These are phyloP conservation scores for Camponotus floridanus DNA, from an alignment of 1,140 invertebrate species.

Conservation along the genomic window DNA sequence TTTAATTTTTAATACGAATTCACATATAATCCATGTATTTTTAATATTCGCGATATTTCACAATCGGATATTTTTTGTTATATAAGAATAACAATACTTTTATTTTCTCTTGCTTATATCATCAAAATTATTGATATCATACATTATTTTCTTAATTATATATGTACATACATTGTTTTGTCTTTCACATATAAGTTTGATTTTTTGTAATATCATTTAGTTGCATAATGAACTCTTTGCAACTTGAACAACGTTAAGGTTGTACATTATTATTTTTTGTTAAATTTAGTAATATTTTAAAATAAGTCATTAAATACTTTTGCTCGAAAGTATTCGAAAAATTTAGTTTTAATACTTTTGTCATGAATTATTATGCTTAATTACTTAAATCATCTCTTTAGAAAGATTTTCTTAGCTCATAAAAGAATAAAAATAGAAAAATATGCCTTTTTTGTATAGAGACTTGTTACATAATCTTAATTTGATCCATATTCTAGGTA, in stretches of 20 bases:
- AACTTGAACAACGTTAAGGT: background rate
- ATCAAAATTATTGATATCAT: background rate
- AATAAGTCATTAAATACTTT: background rate
- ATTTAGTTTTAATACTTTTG: no score
- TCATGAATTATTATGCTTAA: background rate
- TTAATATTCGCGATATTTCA: background rate
- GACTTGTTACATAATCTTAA: background rate
- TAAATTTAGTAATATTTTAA: background rate
- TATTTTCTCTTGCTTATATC: background rate
- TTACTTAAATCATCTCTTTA: background rate
- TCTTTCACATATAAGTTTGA: background rate
- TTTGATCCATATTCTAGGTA: background rate
- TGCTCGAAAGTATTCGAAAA: no score
- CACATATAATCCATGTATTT: background rate
- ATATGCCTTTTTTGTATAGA: background rate
- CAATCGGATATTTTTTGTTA: conserved; percentile 1
- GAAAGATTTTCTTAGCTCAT: background rate
- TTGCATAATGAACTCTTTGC: background rate
- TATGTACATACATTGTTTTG: background rate
- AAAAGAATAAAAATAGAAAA: background rate
- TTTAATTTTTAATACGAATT: background rate
- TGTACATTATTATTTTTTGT: background rate
- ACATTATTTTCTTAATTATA: background rate
- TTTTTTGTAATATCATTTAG: background rate
- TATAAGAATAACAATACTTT: background rate